phyloP scores from a whole-genome alignment of 1,140 invertebrate species.

The Drosophila setifemur region DNA sequence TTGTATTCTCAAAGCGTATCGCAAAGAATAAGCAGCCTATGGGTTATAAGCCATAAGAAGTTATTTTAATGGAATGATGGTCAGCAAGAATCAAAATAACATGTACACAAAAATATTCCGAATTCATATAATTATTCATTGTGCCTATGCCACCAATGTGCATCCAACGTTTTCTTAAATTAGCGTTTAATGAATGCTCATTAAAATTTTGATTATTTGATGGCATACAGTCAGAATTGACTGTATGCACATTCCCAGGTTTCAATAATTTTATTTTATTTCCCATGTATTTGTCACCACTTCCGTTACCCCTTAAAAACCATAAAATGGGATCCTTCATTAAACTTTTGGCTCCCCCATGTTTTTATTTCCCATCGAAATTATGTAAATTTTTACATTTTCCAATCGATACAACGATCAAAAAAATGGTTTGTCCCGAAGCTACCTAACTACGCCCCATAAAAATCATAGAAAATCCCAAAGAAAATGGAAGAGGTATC shows the following conservation, averaged over 20 bases:
- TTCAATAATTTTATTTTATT: neutral
- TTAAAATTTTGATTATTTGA: neutral
- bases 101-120: neutral
- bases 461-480: constrained; percentile 37
- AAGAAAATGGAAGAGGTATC: neutral
- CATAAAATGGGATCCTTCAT: constrained; percentile 27
- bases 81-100: neutral
- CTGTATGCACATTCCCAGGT: neutral
- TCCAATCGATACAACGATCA: constrained; percentile 10
- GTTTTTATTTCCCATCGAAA: too few species aligned
- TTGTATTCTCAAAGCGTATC: constrained; percentile 9
- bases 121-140: too few species aligned
- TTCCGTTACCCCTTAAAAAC: constrained; percentile 33
- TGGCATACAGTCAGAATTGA: neutral
- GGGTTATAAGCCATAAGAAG: neutral
- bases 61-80: constrained; percentile 4
- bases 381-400: constrained; percentile 39
- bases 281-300: neutral
- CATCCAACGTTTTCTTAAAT: neutral
- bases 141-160: too few species aligned
- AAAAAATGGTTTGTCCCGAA: neutral
- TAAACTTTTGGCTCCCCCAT: neutral
- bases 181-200: neutral
- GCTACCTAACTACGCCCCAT: constrained; percentile 30
- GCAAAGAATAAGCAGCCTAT: neutral